These are phyloP conservation scores for Scaptomyza parva DNA, from an alignment of 2,888 invertebrate genomes.

Conservation along the genomic window DNA sequence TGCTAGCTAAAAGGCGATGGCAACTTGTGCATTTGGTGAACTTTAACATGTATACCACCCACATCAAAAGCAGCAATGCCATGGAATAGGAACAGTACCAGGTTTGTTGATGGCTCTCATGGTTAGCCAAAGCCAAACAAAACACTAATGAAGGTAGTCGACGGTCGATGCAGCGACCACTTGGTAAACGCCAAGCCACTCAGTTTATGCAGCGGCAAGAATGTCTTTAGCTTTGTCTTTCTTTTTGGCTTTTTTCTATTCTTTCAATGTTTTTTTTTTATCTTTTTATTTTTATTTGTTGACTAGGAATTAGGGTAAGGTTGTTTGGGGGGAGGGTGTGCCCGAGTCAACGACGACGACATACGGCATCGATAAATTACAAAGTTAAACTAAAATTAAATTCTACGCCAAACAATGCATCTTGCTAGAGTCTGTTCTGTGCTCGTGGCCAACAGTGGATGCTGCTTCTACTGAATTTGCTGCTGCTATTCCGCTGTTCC, in stretches of 20 bases:
- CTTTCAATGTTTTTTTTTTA: conserved; percentile 5
- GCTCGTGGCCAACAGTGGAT: conserved; percentile 18
- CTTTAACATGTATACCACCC: conserved; percentile 52
- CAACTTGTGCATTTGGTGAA: conserved; percentile 57
- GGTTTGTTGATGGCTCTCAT: conserved; percentile 39
- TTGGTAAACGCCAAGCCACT: conserved; percentile 46
- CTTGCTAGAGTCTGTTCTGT: conserved; percentile 52
- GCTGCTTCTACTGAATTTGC: conserved; percentile 10
- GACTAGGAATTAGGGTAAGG: not conserved
- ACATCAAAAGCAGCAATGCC: conserved; percentile 28
- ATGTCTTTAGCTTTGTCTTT: conserved; percentile 53
- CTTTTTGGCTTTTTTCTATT: conserved; percentile 14
- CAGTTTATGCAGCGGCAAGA: conserved; percentile 36
- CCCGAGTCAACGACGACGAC: conserved; percentile 60
- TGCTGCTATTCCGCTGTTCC: conserved; percentile 43
- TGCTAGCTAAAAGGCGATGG: conserved; percentile 31
- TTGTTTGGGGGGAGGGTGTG: not conserved
- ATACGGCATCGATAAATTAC: conserved; percentile 80
- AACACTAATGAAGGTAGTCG: conserved; percentile 80
- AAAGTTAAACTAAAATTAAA: conserved; percentile 81
- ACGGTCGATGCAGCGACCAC: conserved; percentile 41
- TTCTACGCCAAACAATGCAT: conserved; percentile 81
- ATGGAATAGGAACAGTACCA: not conserved
- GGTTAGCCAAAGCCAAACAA: conserved; percentile 74
- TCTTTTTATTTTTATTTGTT: conserved; percentile 1